These are phyloP conservation scores for Melinaea menophilus DNA, from an alignment of 2,888 invertebrate genomes.

Conservation along the genomic window DNA sequence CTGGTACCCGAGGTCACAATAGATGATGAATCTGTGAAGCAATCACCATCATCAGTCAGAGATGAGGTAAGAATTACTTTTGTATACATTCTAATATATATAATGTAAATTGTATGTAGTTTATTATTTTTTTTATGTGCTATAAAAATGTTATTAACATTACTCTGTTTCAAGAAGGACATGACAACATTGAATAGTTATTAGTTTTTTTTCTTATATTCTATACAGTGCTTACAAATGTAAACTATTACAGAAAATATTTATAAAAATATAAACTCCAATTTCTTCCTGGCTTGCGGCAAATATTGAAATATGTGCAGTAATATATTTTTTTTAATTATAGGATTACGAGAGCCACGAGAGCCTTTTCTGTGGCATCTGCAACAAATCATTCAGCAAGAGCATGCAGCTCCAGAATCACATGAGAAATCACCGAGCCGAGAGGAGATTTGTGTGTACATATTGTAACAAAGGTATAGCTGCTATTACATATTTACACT, in stretches of 20 bases:
- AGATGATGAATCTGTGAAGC: conserved; percentile 44
- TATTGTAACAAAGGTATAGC: conserved; percentile 72
- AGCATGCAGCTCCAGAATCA: conserved; percentile 70
- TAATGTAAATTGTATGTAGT: conserved; percentile 1
- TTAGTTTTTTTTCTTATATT: no score
- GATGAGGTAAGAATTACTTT: conserved; percentile 41
- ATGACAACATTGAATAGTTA: neutral
- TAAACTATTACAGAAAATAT: no score
- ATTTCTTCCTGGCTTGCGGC: neutral
- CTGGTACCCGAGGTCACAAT: conserved; percentile 70
- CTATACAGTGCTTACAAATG: no score
- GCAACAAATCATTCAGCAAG: conserved; percentile 72
- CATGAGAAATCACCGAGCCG: conserved; percentile 72
- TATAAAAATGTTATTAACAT: neutral
- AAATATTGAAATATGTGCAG: neutral
- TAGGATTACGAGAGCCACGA: conserved; percentile 50
- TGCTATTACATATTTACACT: neutral
- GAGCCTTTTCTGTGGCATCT: conserved; percentile 61
- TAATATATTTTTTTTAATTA: neutral
- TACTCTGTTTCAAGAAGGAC: conserved; percentile 8
- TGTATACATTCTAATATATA: neutral
- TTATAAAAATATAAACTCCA: neutral
- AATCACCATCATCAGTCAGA: conserved; percentile 39
- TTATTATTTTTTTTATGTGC: conserved; percentile 1
- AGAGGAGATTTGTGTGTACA: conserved; percentile 71